Percentiles rank a stretch among this genome's conserved stretches.
phyloP scores from a whole-genome alignment of 2,888 invertebrate species.

The Spialia ferax region DNA sequence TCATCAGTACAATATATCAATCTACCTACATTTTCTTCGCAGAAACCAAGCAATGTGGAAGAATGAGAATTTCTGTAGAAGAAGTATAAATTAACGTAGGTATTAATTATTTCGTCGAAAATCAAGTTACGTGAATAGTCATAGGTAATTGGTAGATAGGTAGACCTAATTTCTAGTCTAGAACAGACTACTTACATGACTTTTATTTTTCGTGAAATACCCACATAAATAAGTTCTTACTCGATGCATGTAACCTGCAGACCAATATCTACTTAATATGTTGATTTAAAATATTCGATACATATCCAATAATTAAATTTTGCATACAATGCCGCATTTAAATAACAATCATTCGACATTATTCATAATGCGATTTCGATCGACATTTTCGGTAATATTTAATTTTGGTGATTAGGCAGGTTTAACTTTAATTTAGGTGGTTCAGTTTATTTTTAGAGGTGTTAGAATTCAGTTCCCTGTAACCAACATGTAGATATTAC shows the following conservation, averaged over 20 bases:
- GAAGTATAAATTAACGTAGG: too few species aligned
- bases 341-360: slow-evolving; percentile 26
- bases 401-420: not conserved
- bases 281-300: slow-evolving; percentile 32
- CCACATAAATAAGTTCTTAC: too few species aligned
- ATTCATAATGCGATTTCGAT: slow-evolving; percentile 19
- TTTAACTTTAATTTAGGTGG: not conserved
- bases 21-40: slow-evolving; percentile 3
- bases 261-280: slow-evolving; percentile 17
- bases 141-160: too few species aligned
- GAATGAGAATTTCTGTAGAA: not conserved
- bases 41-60: not conserved
- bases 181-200: not conserved
- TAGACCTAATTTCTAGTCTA: slow-evolving; percentile 1
- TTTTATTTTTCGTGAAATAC: slow-evolving; percentile 6
- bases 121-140: too few species aligned
- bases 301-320: slow-evolving; percentile 34
- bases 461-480: too few species aligned
- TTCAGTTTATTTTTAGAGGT: not conserved
- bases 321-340: slow-evolving; percentile 33
- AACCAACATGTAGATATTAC: too few species aligned
- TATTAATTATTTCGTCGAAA: not conserved
- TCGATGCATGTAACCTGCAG: not conserved
- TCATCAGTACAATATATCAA: not conserved
- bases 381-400: not conserved